phyloP scores from a whole-genome alignment of 2,113 vertebrate species.

The Ovibos moschatus region DNA sequence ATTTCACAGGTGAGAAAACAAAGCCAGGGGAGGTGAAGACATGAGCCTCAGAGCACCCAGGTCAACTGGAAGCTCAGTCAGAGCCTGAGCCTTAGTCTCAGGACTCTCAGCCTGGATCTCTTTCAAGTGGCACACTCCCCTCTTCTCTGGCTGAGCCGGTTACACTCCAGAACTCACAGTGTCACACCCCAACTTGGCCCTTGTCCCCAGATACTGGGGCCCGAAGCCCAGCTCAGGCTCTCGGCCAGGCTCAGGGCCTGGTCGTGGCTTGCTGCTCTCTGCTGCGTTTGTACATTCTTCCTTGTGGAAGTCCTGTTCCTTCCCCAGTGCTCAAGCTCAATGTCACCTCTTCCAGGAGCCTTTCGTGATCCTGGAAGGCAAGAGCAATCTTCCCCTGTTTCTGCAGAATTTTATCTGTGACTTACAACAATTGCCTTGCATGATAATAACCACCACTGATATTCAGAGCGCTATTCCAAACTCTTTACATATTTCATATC shows the following conservation, averaged over 20 bases:
- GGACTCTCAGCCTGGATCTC: not conserved
- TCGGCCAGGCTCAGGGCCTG: not conserved
- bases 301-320: not conserved
- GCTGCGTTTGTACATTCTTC: not conserved
- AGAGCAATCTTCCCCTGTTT: not conserved
- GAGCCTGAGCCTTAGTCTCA: not conserved
- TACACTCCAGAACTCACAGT: not conserved
- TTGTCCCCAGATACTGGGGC: not conserved
- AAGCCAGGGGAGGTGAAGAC: not conserved
- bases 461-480: not conserved
- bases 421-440: not conserved
- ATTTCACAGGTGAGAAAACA: not conserved
- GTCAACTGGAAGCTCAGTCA: not conserved
- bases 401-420: not conserved
- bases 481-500: not conserved
- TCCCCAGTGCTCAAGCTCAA: not conserved
- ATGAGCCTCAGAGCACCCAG: not conserved
- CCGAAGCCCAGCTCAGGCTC: not conserved
- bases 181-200: not conserved
- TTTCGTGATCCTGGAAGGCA: not conserved
- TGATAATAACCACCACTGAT: not conserved
- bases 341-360: not conserved
- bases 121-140: not conserved
- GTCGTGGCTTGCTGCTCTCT: not conserved
- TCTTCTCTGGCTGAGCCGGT: not conserved